phyloP scores from a whole-genome alignment of 2,113 vertebrate genomes.

The Brachyhypopomus gauderio region DNA sequence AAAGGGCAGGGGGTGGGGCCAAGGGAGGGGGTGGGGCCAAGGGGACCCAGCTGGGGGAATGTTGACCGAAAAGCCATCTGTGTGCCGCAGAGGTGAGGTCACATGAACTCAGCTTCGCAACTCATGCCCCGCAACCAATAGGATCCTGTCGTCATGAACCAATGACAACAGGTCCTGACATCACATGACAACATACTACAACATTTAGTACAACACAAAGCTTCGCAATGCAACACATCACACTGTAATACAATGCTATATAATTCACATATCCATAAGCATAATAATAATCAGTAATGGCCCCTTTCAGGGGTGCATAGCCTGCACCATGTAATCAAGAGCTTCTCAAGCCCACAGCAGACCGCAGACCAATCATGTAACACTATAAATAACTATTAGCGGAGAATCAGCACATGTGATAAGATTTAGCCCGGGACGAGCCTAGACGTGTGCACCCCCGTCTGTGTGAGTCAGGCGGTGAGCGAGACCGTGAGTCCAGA shows the following conservation, averaged over 20 bases:
- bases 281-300: neutral
- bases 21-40: neutral
- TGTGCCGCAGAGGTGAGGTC: conserved; percentile 6
- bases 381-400: neutral
- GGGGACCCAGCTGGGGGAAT: neutral
- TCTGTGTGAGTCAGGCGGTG: neutral
- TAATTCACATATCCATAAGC: no score
- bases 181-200: neutral
- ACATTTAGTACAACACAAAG: neutral
- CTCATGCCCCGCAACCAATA: neutral
- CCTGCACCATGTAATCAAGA: neutral
- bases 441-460: neutral
- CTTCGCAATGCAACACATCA: neutral
- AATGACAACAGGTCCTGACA: neutral
- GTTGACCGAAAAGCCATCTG: neutral
- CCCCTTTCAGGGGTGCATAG: neutral
- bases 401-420: neutral
- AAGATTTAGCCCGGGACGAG: no score
- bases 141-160: neutral
- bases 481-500: no score
- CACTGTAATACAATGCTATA: no score
- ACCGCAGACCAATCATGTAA: neutral
- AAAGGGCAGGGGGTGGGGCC: neutral
- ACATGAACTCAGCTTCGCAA: neutral
- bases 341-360: neutral